A percentile compares a stretch with the other conserved stretches of the same genome.
Conservation (phyloP, 2,797 vertebrate species). For the Acipenser ruthenus region DNA sequence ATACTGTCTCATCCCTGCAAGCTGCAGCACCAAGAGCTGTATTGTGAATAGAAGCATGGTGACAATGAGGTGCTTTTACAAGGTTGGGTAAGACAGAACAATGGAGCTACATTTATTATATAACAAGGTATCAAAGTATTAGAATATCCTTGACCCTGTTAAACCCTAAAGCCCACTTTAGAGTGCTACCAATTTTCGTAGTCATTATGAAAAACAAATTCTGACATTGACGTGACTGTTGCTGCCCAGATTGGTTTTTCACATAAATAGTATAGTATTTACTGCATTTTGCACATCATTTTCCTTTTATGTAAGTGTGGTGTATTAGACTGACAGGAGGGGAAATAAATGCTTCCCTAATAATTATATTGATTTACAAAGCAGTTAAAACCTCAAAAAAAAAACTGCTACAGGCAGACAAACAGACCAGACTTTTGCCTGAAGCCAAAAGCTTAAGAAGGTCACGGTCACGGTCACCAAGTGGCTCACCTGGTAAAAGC, state of each 20-base stretch:
- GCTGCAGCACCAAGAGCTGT: too few relatives aligned
- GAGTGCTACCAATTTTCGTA: not conserved
- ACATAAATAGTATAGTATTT: not conserved
- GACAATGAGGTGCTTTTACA: too few relatives aligned
- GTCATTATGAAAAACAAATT: constrained; percentile 1
- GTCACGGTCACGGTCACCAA: too few relatives aligned
- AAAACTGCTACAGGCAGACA: not conserved
- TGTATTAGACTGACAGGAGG: not conserved
- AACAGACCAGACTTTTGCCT: not conserved
- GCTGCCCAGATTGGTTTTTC: not conserved
- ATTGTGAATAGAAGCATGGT: too few relatives aligned
- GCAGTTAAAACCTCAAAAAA: not conserved
- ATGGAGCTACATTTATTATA: not conserved
- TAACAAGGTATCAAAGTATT: not conserved
- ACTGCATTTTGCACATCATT: not conserved
- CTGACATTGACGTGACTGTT: not conserved
- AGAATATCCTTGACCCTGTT: not conserved
- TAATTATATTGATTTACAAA: constrained; percentile 17
- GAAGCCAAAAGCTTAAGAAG: constrained; percentile 2
- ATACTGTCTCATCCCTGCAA: too few relatives aligned
- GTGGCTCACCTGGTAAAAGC: too few relatives aligned
- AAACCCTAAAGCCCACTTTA: not conserved
- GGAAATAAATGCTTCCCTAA: constrained; percentile 6
- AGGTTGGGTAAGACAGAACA: not conserved
- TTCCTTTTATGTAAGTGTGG: not conserved